Base-by-base conservation (phyloP, 1,140 invertebrate genomes). In the Hesperophylax magnus region DNA sequence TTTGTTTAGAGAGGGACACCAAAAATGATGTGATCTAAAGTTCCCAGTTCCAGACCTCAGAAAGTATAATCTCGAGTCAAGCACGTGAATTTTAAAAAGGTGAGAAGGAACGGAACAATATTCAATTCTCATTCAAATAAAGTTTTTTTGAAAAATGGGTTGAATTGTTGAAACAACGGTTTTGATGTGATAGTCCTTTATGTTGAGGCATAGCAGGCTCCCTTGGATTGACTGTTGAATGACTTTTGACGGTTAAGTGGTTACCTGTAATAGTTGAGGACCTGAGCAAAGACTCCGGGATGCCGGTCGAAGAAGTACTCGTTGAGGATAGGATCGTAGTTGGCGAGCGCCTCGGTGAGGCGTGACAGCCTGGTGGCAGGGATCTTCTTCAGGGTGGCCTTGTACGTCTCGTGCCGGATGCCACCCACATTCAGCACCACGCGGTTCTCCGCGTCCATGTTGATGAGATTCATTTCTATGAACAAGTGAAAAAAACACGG, bases 301-400 rank as follows among this genome's bases (percentile, higher is more conserved):
- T 99, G 98, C 82, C 98, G 90, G 90, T 99, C 98, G 90, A 99
- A 99, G 93, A 99, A 99, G 92, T 99, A 99, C 90, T 99, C 98
- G 90, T 98, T 98, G 82, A 98, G 92, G 85, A 98, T 95, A 15
- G 97, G 97, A 91, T 99, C 97, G 89, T 99, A 99, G 89, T 98
- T 98, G 85, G 95, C 96, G 80, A 98, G 90, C 22, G 95, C 94
- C 88, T 98, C 96, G 8, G 97, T 98, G 60, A 98, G 91, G 69
- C 96, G 90, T 22, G 96, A 98, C 72, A 98, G 91, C 80, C 97
- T 89, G 3, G 97, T 98, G 53, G 97, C 97, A 53, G 97, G 97
- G 86, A 98, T 98, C 90, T 98, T 98, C 89, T 98, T 98, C 84
- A 98, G 88, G 31, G 94, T 96, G 58, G 94, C 94, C 89, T 97